These are phyloP conservation scores for Sterrhoptilus dennistouni DNA, from an alignment of 2,113 vertebrate species.

Conservation along the genomic window DNA sequence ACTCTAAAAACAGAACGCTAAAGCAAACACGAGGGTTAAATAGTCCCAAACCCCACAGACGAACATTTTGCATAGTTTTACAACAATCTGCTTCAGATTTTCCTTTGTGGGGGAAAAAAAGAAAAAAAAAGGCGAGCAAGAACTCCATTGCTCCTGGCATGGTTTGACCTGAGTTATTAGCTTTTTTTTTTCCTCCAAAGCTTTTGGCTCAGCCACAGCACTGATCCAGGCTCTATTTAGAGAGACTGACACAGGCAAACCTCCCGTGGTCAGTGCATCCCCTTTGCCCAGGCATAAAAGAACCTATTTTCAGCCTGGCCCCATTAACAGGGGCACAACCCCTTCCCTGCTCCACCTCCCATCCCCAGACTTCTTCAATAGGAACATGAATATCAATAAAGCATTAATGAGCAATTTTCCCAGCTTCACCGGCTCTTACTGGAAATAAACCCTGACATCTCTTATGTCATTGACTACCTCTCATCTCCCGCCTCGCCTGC, in stretches of 20 bases:
- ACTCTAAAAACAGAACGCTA: constrained; percentile 3
- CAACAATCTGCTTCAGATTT: constrained; percentile 26
- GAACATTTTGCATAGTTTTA: constrained; percentile 25
- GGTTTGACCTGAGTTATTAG: not conserved
- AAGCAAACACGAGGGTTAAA: constrained; percentile 56
- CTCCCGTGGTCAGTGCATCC: constrained; percentile 19
- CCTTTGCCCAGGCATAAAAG: constrained; percentile 62
- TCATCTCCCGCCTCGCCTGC: not conserved
- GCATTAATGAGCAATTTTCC: constrained; percentile 72
- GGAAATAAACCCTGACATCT: constrained; percentile 70
- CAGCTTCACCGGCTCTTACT: constrained; percentile 71
- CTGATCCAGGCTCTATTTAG: not conserved
- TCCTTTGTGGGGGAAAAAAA: not conserved
- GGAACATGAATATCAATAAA: constrained; percentile 73
- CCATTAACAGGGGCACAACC: constrained; percentile 47
- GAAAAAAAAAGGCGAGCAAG: not conserved
- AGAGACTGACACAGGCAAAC: not conserved
- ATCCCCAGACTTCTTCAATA: constrained; percentile 56
- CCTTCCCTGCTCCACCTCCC: not conserved
- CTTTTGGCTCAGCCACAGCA: constrained; percentile 16
- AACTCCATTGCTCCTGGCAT: not conserved
- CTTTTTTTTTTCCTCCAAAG: constrained; percentile 1
- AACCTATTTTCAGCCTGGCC: constrained; percentile 59
- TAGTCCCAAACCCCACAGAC: constrained; percentile 9
- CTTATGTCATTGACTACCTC: constrained; percentile 59